These are phyloP conservation scores for Puffinus mauretanicus DNA, from an alignment of 2,113 vertebrate genomes.

Conservation along the genomic window DNA sequence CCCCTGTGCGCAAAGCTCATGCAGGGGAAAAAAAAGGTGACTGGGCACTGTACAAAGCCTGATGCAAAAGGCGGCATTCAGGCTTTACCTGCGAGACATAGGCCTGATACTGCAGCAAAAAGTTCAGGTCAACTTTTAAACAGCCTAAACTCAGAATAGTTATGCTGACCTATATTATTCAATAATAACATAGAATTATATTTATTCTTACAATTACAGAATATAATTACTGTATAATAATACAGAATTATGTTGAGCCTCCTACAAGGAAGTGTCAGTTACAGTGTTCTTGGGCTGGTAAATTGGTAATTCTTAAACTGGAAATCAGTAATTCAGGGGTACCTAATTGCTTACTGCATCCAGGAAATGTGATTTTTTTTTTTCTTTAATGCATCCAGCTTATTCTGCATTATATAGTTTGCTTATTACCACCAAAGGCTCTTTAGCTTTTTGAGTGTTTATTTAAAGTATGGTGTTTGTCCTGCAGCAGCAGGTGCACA, in stretches of 20 bases:
- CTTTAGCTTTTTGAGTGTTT: neutral
- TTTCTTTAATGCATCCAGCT: neutral
- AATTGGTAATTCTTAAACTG: neutral
- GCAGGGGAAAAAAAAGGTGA: neutral
- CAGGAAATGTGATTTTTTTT: neutral
- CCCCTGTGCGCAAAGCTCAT: neutral
- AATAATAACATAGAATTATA: neutral
- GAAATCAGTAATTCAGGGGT: neutral
- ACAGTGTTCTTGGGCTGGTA: neutral
- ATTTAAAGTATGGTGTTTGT: neutral
- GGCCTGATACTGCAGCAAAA: neutral
- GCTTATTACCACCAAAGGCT: neutral
- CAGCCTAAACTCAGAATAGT: neutral
- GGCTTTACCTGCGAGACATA: neutral
- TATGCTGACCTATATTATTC: neutral
- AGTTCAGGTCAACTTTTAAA: neutral
- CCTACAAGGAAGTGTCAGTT: neutral
- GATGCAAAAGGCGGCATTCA: neutral
- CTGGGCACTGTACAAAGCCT: neutral
- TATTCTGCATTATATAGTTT: neutral
- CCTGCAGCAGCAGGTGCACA: neutral
- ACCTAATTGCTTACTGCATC: neutral
- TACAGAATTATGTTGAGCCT: neutral
- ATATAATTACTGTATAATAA: neutral
- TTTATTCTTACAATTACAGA: neutral